A percentile compares a stretch with the other conserved stretches of the same genome.
phyloP scores from a whole-genome alignment of 2,113 vertebrate genomes.

The Xenopus tropicalis region UCB_Xtro_10.0 CM004448.2:99821001-99821500 shows the following conservation, averaged over 20 bases:
- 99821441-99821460: conserved; percentile 59
- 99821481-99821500: conserved; percentile 63
- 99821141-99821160: no score
- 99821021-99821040: no score
- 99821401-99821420: conserved; percentile 64
- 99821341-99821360: conserved; percentile 68
- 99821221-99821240: not conserved
- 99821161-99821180: no score
- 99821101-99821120: no score
- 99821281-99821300: conserved; percentile 27
- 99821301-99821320: conserved; percentile 28
- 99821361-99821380: conserved; percentile 62
- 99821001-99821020: no score
- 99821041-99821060: no score
- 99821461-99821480: conserved; percentile 67
- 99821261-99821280: not conserved
- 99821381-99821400: conserved; percentile 68
- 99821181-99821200: no score
- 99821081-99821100: no score
- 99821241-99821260: not conserved
- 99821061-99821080: no score
- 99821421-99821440: conserved; percentile 64
- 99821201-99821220: no score
- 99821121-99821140: no score
- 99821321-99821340: conserved; percentile 57